Evolutionary conservation across 2,797 vertebrate genomes (phyloP).

Genomic region (Chelmon rostratus): DNA sequence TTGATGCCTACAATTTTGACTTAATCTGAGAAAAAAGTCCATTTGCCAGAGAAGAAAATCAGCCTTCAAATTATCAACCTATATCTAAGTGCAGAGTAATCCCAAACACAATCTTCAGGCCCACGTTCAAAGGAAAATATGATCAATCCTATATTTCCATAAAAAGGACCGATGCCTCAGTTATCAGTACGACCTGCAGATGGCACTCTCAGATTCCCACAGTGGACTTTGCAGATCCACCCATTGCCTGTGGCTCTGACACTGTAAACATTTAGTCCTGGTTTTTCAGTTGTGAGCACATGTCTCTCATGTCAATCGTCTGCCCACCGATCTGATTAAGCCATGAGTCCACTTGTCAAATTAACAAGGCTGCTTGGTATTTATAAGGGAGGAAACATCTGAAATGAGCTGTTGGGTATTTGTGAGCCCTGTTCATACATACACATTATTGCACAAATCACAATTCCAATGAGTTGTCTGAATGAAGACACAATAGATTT

Average conservation of each 20-base stretch:
- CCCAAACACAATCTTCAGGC: background rate
- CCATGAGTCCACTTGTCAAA: conserved; percentile 38
- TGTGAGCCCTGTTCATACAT: background rate
- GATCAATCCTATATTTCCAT: background rate
- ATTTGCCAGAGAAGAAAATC: background rate
- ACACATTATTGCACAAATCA: conserved; percentile 18
- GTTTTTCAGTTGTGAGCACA: conserved; percentile 50
- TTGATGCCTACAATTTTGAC: conserved; percentile 1
- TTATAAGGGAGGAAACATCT: conserved; percentile 2
- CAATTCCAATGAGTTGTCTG: background rate
- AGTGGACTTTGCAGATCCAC: conserved; percentile 45
- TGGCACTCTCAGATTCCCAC: conserved; percentile 64
- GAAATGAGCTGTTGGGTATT: background rate
- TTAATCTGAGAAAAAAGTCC: background rate
- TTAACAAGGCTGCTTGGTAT: background rate
- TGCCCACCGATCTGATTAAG: conserved; percentile 26
- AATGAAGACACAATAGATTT: background rate
- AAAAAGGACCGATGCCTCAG: background rate
- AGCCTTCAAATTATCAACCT: background rate
- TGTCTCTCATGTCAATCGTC: conserved; percentile 24
- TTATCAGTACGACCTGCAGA: conserved; percentile 59
- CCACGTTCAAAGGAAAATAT: background rate
- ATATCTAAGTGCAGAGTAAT: background rate
- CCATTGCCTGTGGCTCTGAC: conserved; percentile 35
- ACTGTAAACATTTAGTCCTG: conserved; percentile 61